phyloP scores from a whole-genome alignment of 2,797 vertebrate genomes.

The Linurgus olivaceus region DNA sequence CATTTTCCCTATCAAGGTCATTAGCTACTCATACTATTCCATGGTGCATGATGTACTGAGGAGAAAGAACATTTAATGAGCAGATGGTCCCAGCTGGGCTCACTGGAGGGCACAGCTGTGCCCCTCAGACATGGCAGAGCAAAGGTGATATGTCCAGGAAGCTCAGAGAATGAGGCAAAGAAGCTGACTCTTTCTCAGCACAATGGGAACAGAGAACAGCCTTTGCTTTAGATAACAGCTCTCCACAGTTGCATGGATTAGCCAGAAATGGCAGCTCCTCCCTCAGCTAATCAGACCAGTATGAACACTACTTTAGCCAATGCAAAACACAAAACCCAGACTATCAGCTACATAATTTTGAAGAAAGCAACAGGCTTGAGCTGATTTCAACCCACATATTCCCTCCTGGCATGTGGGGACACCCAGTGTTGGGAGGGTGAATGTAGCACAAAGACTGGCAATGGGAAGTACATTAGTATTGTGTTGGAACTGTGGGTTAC shows the following conservation, averaged over 20 bases:
- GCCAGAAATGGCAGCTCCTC: neutral
- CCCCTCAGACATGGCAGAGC: neutral
- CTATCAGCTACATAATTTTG: neutral
- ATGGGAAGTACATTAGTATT: neutral
- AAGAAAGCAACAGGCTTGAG: neutral
- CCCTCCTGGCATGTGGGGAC: neutral
- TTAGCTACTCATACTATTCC: neutral
- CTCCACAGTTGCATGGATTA: neutral
- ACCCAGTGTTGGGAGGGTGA: fast-evolving
- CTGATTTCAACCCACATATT: neutral
- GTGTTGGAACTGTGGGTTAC: neutral
- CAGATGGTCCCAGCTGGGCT: fast-evolving
- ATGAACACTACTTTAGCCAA: neutral
- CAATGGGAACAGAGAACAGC: fast-evolving
- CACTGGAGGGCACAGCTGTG: neutral
- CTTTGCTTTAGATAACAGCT: neutral
- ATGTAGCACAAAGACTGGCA: neutral
- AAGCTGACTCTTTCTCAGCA: neutral
- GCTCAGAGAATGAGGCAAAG: neutral
- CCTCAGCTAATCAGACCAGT: too few relatives aligned
- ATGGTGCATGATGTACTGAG: neutral
- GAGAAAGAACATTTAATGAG: neutral
- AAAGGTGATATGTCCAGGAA: fast-evolving
- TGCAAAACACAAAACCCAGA: neutral
- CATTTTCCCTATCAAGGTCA: neutral